These are phyloP conservation scores for Rafetus swinhoei DNA, from an alignment of 2,113 vertebrate species.

Conservation along the genomic window DNA sequence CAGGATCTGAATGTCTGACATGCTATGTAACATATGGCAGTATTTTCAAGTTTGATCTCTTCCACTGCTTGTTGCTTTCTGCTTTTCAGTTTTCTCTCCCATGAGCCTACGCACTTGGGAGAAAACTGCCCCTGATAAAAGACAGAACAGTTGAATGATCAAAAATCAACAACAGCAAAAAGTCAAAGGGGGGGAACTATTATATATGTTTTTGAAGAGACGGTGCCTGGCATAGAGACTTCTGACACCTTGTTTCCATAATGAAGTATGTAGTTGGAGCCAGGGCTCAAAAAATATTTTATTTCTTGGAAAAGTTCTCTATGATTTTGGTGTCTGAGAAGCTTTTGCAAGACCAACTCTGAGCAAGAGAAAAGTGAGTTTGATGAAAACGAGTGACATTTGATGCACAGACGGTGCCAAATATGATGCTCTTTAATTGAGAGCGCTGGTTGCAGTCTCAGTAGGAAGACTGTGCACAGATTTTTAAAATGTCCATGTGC, in stretches of 20 bases:
- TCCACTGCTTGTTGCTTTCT: not conserved
- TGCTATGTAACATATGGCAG: not conserved
- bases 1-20: conserved; percentile 23
- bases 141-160: not conserved
- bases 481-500: conserved; percentile 72
- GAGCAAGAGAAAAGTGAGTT: not conserved
- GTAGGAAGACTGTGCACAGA: conserved; percentile 77
- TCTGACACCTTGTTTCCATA: not conserved
- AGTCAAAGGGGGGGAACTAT: not conserved
- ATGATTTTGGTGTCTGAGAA: not conserved
- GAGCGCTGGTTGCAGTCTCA: conserved; percentile 69
- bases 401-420: not conserved
- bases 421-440: conserved; percentile 28
- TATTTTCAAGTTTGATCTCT: not conserved
- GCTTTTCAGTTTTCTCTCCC: not conserved
- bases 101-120: not conserved
- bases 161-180: not conserved
- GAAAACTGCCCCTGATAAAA: not conserved
- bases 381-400: not conserved
- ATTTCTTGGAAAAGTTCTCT: not conserved
- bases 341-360: not conserved
- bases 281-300: not conserved
- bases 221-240: rapidly evolving
- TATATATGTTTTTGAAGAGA: not conserved
- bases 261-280: not conserved